Evolutionary conservation across 2,113 vertebrate genomes (phyloP), one percentile per base, ranked within the genome.

Genomic region (Hyperoodon ampullatus): DNA sequence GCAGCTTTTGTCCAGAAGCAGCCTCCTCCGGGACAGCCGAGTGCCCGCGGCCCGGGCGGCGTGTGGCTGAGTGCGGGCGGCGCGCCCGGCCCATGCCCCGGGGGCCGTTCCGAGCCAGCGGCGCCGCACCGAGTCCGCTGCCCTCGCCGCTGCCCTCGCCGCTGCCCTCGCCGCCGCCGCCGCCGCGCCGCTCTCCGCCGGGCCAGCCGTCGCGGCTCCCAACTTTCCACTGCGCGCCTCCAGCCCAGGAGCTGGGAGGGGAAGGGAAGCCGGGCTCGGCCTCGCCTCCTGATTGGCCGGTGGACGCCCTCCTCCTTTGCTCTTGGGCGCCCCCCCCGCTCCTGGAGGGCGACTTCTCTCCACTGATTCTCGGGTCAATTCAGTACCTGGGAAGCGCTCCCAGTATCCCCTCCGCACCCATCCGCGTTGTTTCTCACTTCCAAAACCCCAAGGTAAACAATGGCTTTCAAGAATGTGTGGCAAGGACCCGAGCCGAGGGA

Each of bases 1-100:
- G 95, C 95, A 1, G 97, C 98, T 98, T 97, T 98, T 97, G 97
- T 98, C 91, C 65, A 53, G 44, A 90, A 35, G 96, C 96, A 30
- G 94, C 78, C 50, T 88, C 89, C 21, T 95, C 65, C 47, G 3
- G 91, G 97, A 95, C 95, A 60, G 96, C 95, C 97, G 83, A 85
- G 77, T 10, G 95, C 68, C 96, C 94, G 98, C 92, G 85, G 96
- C 95, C 95, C 80, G 23, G 93, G 95, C 93, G 93, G 98, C 75
- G 60, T 80, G 98, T 92, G 86, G 95, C 95, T n/a, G 82, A 95
- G 97, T 71, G 95, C 88, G 12, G 50, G 53, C 53, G 53, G 82
- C 68, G 88, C 97, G 88, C 87, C 77, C 91, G 68, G 94, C 83
- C 95, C 84, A 71, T 93, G 94, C 97, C 90, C 95, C 60, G 87